A percentile compares a stretch with the other conserved stretches of the same genome.
Evolutionary conservation across 2,797 vertebrate genomes (phyloP).

Genomic region (Momotus momota): DNA sequence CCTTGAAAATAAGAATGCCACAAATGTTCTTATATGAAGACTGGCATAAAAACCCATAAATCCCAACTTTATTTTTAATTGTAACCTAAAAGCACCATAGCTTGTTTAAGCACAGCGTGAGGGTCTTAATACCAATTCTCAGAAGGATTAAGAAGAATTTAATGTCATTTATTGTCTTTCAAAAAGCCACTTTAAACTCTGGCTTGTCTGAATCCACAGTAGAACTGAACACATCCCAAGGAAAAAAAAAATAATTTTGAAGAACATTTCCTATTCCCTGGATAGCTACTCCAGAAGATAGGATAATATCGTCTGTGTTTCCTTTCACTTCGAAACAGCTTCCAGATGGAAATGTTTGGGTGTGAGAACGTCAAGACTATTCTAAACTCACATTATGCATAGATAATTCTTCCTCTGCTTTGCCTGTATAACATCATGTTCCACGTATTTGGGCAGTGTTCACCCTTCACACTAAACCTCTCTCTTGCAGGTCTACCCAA

Average conservation of each 20-base stretch:
- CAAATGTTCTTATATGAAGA: neutral
- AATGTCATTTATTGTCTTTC: neutral
- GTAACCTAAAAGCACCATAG: neutral
- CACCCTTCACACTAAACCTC: neutral
- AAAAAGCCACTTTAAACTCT: neutral
- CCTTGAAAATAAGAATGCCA: neutral
- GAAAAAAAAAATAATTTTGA: neutral
- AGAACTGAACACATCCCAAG: constrained; percentile 23
- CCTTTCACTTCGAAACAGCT: constrained; percentile 65
- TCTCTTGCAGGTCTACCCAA: neutral
- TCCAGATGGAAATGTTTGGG: constrained; percentile 76
- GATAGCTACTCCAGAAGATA: constrained; percentile 51
- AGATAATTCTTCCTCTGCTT: constrained; percentile 58
- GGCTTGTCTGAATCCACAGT: neutral
- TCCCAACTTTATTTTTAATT: neutral
- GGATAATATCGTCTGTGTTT: constrained; percentile 67
- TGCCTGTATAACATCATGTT: constrained; percentile 26
- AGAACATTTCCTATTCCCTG: constrained; percentile 32
- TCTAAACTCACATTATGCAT: constrained; percentile 30
- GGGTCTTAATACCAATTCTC: neutral
- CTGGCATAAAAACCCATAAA: neutral
- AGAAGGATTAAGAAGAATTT: neutral
- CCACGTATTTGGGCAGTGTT: neutral
- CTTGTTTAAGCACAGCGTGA: neutral
- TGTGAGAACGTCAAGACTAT: constrained; percentile 71